phyloP scores from a whole-genome alignment of 1,140 invertebrate genomes.

The Oryzaephilus surinamensis region DNA sequence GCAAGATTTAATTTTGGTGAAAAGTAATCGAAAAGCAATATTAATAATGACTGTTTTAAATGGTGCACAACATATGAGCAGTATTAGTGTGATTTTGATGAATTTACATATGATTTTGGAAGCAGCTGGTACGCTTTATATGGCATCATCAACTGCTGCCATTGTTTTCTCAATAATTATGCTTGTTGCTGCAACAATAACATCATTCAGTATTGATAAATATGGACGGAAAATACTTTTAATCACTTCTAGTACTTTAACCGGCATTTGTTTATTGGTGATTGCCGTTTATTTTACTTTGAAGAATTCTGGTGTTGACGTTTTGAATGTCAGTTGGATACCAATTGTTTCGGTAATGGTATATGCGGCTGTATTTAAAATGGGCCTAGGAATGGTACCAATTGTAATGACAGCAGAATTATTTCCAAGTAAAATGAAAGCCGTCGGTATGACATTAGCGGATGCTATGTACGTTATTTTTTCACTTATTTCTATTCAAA shows the following conservation, averaged over 20 bases:
- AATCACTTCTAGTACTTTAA: constrained; percentile 18
- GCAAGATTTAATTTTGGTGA: constrained; percentile 21
- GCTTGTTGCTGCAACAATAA: constrained; percentile 23
- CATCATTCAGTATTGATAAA: constrained; percentile 32
- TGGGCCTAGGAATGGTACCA: too few relatives aligned
- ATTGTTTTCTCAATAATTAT: constrained; percentile 36
- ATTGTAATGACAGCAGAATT: too few relatives aligned
- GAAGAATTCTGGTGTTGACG: too few relatives aligned
- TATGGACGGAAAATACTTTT: constrained; percentile 38
- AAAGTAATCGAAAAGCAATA: too few relatives aligned
- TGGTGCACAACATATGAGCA: constrained; percentile 42
- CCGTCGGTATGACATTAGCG: too few relatives aligned
- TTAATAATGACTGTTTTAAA: constrained; percentile 42
- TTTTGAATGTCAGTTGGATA: too few relatives aligned
- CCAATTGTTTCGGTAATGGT: too few relatives aligned
- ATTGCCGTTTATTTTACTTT: constrained; percentile 24
- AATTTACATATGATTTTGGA: constrained; percentile 38
- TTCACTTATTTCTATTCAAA: constrained; percentile 55
- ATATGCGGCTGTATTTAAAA: too few relatives aligned
- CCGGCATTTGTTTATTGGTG: constrained; percentile 10
- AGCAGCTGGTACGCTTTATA: constrained; percentile 29
- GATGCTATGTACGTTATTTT: constrained; percentile 20
- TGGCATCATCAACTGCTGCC: constrained; percentile 27
- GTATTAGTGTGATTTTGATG: too few relatives aligned
- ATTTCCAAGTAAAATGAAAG: too few relatives aligned